Evolutionary conservation across 2,113 vertebrate species (phyloP), one percentile per base, ranked within the genome.

Genomic region (Oophaga pumilio): DNA sequence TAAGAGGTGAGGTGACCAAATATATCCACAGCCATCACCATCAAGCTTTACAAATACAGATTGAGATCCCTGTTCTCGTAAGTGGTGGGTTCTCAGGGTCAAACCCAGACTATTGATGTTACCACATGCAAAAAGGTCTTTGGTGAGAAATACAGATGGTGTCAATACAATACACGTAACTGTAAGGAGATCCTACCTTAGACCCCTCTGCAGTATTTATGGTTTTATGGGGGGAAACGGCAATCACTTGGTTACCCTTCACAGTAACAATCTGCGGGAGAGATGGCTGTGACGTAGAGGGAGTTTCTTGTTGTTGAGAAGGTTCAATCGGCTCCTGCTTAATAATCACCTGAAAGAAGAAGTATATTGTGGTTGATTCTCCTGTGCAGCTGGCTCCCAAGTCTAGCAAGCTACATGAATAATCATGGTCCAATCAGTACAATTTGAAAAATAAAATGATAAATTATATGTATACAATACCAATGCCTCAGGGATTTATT

Each of bases 291-390:
- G 93, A 94, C 60, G 93, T 90, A 87, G 94, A 90, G 79, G 95
- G 95, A 33, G 96, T 92, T 68, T 93, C 94, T 68, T 94, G 91
- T 50, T 91, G 92, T 89, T 95, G 95, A 85, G 96, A 94, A 88
- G 97, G 93, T 92, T 99, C 98, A 84, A 97, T 96, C 0, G 98
- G 98, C 90, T 99, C 98, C 92, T 99, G 98, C 90, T 99, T 99
- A 94, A 99, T 99, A 84, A 99, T 97, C 90, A 99, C 97, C 98
- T 99, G 28, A 17, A 60, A 66, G 52, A 68, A n/a, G 62, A 0
- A n/a, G 22, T n/a, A 22, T n/a, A 9, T 68, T 68, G 2, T 26
- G 4, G 24, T 68, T n/a, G n/a, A 68, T 43, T 56, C 1, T 14
- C 1, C 15, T 7, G 33, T 33, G 26, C 11, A 71, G 1, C 2